Evolutionary conservation across 2,113 vertebrate genomes (phyloP).

Genomic region (Protobothrops flavoviridis): DNA sequence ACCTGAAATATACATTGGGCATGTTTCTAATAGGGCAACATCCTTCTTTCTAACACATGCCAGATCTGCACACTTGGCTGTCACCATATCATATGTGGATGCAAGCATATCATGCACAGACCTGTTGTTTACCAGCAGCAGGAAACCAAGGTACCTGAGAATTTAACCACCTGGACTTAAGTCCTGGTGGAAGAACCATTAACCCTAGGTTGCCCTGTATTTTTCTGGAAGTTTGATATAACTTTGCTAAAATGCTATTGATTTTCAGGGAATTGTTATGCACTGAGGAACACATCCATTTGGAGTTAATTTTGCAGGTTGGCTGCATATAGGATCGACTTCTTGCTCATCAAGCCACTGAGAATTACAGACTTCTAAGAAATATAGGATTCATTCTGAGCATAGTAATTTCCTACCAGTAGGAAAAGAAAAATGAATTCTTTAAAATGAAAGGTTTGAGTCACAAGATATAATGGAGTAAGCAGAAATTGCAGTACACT

Average conservation of each 20-base stretch:
- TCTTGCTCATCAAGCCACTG: not conserved
- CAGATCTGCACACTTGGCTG: not conserved
- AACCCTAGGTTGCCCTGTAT: not conserved
- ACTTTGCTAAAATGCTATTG: not conserved
- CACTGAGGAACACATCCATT: slow-evolving; percentile 5
- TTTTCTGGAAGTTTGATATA: not conserved
- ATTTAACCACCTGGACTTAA: not conserved
- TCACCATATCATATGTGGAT: not conserved
- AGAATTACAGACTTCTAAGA: slow-evolving; percentile 39
- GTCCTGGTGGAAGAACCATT: not conserved
- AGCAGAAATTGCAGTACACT: slow-evolving; percentile 51
- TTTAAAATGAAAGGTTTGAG: slow-evolving; percentile 60
- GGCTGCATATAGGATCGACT: not conserved
- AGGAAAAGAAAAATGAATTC: slow-evolving; percentile 42
- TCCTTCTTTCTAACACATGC: not conserved
- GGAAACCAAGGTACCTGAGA: not conserved
- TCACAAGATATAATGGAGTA: slow-evolving; percentile 53
- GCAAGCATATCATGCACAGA: not conserved
- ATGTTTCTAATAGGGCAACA: not conserved
- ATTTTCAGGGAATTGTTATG: slow-evolving; percentile 16
- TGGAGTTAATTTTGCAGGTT: slow-evolving; percentile 14
- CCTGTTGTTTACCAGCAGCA: not conserved
- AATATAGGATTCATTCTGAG: slow-evolving; percentile 32
- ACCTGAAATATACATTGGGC: not conserved
- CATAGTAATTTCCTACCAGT: slow-evolving; percentile 47